Evolutionary conservation across 2,113 vertebrate genomes (phyloP).

Genomic region (Leptobrachium leishanense): DNA sequence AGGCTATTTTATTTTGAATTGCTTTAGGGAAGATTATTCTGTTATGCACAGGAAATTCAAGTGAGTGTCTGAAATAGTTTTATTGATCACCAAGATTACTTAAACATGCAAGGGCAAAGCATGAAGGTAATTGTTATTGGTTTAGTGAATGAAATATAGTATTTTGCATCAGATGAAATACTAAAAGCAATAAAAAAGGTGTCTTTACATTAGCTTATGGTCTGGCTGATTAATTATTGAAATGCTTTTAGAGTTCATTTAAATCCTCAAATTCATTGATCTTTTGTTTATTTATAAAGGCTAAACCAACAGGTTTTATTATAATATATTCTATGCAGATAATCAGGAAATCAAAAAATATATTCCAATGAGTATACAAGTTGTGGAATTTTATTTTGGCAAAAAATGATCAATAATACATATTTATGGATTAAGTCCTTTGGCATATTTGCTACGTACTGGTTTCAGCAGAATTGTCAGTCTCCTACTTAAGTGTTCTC

Average conservation of each 20-base stretch:
- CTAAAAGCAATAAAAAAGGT: slow-evolving; percentile 37
- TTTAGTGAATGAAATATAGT: slow-evolving; percentile 31
- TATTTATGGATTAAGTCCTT: no score
- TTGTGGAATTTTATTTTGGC: no score
- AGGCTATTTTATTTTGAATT: slow-evolving; percentile 49
- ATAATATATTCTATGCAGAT: no score
- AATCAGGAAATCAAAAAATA: no score
- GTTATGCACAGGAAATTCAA: slow-evolving; percentile 49
- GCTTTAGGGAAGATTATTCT: slow-evolving; percentile 43
- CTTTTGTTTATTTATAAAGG: no score
- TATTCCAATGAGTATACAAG: no score
- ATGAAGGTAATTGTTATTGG: slow-evolving; percentile 35
- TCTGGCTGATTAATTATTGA: slow-evolving; percentile 1
- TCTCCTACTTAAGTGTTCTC: no score
- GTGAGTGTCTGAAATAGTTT: slow-evolving; percentile 43
- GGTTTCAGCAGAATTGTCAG: no score
- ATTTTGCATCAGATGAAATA: slow-evolving; percentile 31
- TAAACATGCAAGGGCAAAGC: slow-evolving; percentile 42
- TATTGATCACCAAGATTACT: slow-evolving; percentile 47
- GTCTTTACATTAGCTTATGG: neutral
- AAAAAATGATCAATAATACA: no score
- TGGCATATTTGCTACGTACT: no score
- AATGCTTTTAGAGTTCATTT: neutral
- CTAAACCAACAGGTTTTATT: no score
- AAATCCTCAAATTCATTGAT: neutral